phyloP scores from a whole-genome alignment of 2,888 invertebrate genomes.

The Sminthurinus aureus region DNA sequence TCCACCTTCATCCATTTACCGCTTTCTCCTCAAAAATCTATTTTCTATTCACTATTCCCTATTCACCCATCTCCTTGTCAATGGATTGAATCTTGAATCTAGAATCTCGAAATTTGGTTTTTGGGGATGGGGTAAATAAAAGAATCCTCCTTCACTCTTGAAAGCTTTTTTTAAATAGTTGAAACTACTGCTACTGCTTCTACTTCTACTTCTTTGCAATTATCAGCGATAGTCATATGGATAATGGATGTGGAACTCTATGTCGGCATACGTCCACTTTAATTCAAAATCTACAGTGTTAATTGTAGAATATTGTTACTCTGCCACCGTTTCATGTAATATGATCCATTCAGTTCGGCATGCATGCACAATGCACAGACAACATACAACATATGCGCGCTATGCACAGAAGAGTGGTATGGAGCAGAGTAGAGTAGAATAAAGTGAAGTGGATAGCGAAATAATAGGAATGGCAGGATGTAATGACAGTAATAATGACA shows the following conservation, averaged over 20 bases:
- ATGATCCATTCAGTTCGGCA: not conserved
- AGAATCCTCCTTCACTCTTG: not conserved
- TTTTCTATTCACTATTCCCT: not conserved
- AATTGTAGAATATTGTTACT: not conserved
- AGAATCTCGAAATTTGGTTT: too few relatives aligned
- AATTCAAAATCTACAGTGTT: not conserved
- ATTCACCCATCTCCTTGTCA: not conserved
- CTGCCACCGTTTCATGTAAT: not conserved
- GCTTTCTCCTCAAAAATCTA: not conserved
- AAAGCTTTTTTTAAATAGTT: not conserved
- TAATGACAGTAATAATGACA: conserved; percentile 34
- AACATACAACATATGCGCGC: too few relatives aligned
- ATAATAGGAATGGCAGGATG: not conserved
- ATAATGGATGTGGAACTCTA: not conserved
- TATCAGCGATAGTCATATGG: too few relatives aligned
- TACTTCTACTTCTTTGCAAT: too few relatives aligned
- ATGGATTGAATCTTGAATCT: conserved; percentile 18
- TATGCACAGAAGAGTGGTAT: not conserved
- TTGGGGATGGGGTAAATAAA: conserved; percentile 3
- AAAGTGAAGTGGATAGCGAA: not conserved
- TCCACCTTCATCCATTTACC: not conserved
- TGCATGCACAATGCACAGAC: too few relatives aligned
- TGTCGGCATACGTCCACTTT: not conserved
- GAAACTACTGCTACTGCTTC: too few relatives aligned
- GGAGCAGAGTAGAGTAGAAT: too few relatives aligned